Evolutionary conservation across 2,113 vertebrate species (phyloP), one percentile per base, ranked within the genome.

Genomic region (Tenebrosternarchus preto): DNA sequence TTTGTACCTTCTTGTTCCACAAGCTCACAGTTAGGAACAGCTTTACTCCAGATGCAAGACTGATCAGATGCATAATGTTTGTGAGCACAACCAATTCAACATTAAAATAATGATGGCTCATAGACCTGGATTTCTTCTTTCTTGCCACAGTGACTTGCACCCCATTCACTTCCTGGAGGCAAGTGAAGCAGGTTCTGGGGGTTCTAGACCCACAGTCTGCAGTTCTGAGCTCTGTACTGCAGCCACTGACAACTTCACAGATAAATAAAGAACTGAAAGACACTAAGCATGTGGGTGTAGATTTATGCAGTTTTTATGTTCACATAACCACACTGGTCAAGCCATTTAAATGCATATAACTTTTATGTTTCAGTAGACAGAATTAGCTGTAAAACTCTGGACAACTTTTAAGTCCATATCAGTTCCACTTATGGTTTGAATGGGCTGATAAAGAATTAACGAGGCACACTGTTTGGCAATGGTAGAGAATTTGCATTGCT

Each of bases 251-350:
- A 59, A 71, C 33, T 29, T 56, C 43, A 17, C 31, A 61, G 71
- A 80, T 57, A 80, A 80, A 80, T 75, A 80, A 74, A 80, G 79
- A 74, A 55, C 12, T 67, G 19, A 68, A 67, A 80, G 22, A 46
- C 1, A 24, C 33, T 36, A 27, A 43, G 50, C 17, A 16, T 80
- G 72, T 74, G 79, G 79, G 71, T 66, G 79, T 24, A 68, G 61
- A 74, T 73, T 64, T 74, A 71, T 80, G 61, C 71, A 43, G 63
- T 24, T 66, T 68, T 80, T 80, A 80, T 68, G 64, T 67, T 74
- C 79, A 67, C 22, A 68, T 53, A 80, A 80, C 71, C 43, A 50
- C 61, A 75, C 71, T 29, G 50, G 11, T 50, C 64, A 80, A 20
- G 72, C 67, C 78, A 55, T 72, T 57, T n/a, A 61, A 50, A 72